Conservation (phyloP, 2,113 vertebrate genomes). For the Harpagus bidentatus region DNA sequence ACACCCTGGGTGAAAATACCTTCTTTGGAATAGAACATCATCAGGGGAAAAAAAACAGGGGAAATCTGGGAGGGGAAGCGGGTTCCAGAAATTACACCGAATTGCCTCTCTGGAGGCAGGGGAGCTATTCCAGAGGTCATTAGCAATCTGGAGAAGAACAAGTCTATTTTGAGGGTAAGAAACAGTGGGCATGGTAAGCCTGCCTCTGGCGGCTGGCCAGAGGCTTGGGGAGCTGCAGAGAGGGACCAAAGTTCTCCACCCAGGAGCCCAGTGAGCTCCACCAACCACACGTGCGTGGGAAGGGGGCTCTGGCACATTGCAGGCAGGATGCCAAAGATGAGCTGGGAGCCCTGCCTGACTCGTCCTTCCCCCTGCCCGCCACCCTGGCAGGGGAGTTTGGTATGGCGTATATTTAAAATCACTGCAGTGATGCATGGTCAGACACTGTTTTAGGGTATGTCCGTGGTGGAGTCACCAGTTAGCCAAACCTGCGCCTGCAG, state of each 20-base stretch:
- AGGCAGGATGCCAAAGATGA: neutral
- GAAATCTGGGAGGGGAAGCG: fast-evolving
- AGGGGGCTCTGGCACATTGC: neutral
- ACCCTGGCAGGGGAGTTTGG: fast-evolving
- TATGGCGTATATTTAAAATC: fast-evolving
- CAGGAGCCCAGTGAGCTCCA: neutral
- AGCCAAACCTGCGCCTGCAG: neutral
- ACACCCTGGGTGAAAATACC: neutral
- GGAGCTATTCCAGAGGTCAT: neutral
- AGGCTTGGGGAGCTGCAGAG: fast-evolving
- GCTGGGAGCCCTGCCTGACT: neutral
- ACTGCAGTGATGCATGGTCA: neutral
- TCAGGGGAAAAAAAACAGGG: fast-evolving
- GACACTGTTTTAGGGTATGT: fast-evolving
- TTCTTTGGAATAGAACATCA: neutral
- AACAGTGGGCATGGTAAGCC: neutral
- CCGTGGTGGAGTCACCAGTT: neutral
- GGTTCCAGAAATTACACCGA: neutral
- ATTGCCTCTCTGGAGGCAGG: neutral
- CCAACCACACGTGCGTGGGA: fast-evolving
- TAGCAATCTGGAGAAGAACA: neutral
- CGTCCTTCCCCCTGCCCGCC: fast-evolving
- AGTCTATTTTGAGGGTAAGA: neutral
- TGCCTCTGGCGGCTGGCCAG: fast-evolving
- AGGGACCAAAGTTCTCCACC: neutral